Evolutionary conservation across 2,113 vertebrate genomes (phyloP), one percentile per base, ranked within the genome.

Genomic region (Neogobius melanostomus): DNA sequence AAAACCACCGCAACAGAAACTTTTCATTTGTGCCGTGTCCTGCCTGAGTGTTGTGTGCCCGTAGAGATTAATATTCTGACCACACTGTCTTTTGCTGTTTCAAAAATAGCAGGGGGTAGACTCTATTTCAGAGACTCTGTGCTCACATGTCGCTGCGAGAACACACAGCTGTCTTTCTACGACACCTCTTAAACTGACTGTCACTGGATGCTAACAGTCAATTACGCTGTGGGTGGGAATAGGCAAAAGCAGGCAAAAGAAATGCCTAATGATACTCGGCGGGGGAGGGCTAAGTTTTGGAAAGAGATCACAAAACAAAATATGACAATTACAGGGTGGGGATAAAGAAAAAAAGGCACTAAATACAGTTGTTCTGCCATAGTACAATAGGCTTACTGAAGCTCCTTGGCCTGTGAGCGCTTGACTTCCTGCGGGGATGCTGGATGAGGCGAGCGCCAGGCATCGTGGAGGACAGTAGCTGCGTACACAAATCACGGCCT

Each of bases 371-470:
- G 28, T 78, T 69, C 68, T 70, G 59, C 60, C 52, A 28, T 63
- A 36, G 15, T 54, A 50, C 65, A 77, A 76, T 65, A 76, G 64
- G 69, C 61, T 51, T 16, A 63, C 54, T 56, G 12, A 68, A 56
- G 70, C 52, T 45, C 52, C 68, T 52, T 54, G 70, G 48, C 46
- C 68, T 71, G 28, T 43, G 63, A 28, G 57, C 66, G 49, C 71
- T 45, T 61, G 74, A 72, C 62, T 71, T 77, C 54, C 75, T 70
- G 76, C 81, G 50, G 48, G 62, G 64, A 74, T 74, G 76, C 74
- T 81, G 68, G 74, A 78, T 68, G 70, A 74, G 85, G 91, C 74
- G 70, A 85, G 83, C 83, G 80, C 77, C 86, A 89, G 87, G 81
- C 83, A 79, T 74, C 79, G 69, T 45, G 50, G 69, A 83, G 79